A percentile compares a stretch with the other conserved stretches of the same genome.
Conservation (phyloP, 2,113 vertebrate species). For the Cepphus grylle region DNA sequence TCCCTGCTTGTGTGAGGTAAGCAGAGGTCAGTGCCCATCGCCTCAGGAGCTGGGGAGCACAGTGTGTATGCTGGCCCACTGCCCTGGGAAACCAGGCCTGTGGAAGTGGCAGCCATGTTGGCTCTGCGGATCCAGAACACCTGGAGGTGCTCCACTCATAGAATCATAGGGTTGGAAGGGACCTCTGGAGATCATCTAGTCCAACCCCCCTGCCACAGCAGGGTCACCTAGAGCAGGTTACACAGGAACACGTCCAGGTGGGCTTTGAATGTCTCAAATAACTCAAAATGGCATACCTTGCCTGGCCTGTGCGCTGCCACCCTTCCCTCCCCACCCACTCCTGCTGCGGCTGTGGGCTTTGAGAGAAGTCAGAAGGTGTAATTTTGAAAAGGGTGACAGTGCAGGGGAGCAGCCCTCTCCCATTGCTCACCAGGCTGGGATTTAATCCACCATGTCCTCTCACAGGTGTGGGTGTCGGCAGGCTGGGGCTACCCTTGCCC, state of each 20-base stretch:
- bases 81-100: too few relatives aligned
- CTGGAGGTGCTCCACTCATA: neutral
- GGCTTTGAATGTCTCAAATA: too few relatives aligned
- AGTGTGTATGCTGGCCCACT: neutral
- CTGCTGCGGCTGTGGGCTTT: neutral
- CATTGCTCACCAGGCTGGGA: neutral
- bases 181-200: too few relatives aligned
- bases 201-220: too few relatives aligned
- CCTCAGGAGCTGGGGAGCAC: neutral
- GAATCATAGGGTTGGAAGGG: too few relatives aligned
- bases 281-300: fast-evolving
- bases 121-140: neutral
- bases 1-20: neutral
- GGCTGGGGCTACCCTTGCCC: neutral
- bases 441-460: neutral
- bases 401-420: neutral
- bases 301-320: neutral
- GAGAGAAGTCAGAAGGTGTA: neutral
- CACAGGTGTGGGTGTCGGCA: neutral
- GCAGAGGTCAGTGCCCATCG: neutral
- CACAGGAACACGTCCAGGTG: too few relatives aligned
- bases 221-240: too few relatives aligned
- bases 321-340: neutral
- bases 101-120: too few relatives aligned
- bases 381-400: neutral